Evolutionary conservation across 2,888 invertebrate genomes (phyloP).

Genomic region (Eupeodes latifasciatus): DNA sequence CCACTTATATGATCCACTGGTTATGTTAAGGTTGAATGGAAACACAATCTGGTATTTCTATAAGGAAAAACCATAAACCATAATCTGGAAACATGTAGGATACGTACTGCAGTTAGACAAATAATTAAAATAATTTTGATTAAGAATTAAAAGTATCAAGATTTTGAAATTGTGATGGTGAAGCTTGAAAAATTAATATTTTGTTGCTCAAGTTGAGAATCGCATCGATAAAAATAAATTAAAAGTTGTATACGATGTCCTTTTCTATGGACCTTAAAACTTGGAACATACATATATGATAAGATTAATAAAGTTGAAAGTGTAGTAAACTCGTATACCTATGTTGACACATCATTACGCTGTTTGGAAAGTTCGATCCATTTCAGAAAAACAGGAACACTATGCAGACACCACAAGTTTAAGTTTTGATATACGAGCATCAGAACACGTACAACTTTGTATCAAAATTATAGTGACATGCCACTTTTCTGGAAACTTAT

Average conservation of each 20-base stretch:
- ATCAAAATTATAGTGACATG: background rate
- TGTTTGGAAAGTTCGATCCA: background rate
- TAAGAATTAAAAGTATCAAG: background rate
- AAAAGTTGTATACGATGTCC: too few species aligned
- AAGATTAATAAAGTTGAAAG: background rate
- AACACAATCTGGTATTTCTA: background rate
- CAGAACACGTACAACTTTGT: constrained; percentile 1
- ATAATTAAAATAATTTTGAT: background rate
- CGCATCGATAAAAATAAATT: too few species aligned
- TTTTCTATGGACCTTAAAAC: background rate
- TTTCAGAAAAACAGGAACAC: background rate
- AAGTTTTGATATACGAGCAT: too few species aligned
- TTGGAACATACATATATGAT: too few species aligned
- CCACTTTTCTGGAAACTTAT: constrained; percentile 4
- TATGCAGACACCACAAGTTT: background rate
- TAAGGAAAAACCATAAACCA: background rate
- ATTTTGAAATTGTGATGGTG: background rate
- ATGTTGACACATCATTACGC: background rate
- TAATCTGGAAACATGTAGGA: background rate
- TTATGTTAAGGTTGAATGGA: background rate
- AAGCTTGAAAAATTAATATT: background rate
- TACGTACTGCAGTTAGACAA: too few species aligned
- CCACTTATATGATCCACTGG: background rate
- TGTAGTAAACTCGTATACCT: background rate
- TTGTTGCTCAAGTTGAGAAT: too few species aligned